A percentile compares a stretch with the other conserved stretches of the same genome.
phyloP scores from a whole-genome alignment of 2,888 invertebrate genomes.

The Danaus chrysippus region DNA sequence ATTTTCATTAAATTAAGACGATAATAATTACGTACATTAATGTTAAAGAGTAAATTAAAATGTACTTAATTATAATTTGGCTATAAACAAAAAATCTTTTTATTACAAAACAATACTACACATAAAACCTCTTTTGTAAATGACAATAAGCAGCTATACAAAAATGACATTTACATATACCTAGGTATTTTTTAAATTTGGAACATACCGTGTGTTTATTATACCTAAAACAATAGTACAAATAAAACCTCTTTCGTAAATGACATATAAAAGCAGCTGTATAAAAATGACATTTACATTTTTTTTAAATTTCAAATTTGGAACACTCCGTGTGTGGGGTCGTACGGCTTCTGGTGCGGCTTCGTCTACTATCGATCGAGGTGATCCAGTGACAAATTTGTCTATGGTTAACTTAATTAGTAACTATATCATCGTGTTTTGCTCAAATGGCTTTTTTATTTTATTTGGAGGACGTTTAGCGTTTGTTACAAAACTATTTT shows the following conservation, averaged over 20 bases:
- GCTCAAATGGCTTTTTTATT: slow-evolving; percentile 4
- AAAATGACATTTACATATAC: neutral
- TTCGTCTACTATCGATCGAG: slow-evolving; percentile 64
- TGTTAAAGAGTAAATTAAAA: too few species aligned
- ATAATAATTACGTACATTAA: too few species aligned
- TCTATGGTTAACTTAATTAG: slow-evolving; percentile 41
- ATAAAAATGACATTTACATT: neutral
- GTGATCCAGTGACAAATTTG: slow-evolving; percentile 35
- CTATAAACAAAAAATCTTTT: too few species aligned
- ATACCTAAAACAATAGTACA: too few species aligned
- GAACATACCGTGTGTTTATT: slow-evolving; percentile 19
- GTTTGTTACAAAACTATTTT: neutral
- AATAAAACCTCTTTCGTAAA: too few species aligned
- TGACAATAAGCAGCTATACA: neutral
- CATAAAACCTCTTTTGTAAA: too few species aligned
- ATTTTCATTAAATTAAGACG: too few species aligned
- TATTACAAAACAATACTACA: too few species aligned
- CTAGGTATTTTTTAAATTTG: neutral
- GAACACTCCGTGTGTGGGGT: slow-evolving; percentile 17
- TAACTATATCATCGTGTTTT: slow-evolving; percentile 1
- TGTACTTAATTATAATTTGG: too few species aligned
- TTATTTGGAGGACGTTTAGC: neutral
- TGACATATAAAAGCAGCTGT: too few species aligned
- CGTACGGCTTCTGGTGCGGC: slow-evolving; percentile 43
- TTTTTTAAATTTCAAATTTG: neutral